Base-by-base conservation (phyloP, 2,888 invertebrate genomes). In the Lasioglossum leucozonium region DNA sequence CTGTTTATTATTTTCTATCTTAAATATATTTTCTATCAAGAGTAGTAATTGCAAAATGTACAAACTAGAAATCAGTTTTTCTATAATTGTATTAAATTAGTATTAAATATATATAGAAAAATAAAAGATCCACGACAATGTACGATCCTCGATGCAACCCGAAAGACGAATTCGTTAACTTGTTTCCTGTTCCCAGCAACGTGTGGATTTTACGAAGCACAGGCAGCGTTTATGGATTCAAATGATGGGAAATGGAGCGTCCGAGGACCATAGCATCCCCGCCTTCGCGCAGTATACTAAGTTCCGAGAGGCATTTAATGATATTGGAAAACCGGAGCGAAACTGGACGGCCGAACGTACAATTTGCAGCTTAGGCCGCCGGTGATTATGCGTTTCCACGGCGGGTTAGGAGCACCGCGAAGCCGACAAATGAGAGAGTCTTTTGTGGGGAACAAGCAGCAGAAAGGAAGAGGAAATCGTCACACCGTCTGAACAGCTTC, bases 391-490 rank as follows among this genome's bases (percentile, higher is more conserved):
- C 67, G 51, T 47, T 72, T 58, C 30, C n/a, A 42, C 34, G 44
- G 6, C 10, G 42, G n/a, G 30, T 30, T n/a, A 42, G 72, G 30
- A 69, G 44, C 69, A 22, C 42, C 22, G 82, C 47, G 62, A 62
- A 42, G 58, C 10, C 65, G 77, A 40, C 62, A 67, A 79, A 69
- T n/a, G 16, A 71, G 40, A 51, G 13, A 42, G 58, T 44, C 13
- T 79, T 72, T 69, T n/a, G 71, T 58, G 58, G 51, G 72, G 72
- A 44, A 55, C 75, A 26, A 34, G 62, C 16, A 42, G 30, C 30
- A 58, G 76, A 51, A 58, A 69, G 84, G 79, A 78, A 75, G 72
- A 74, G 82, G 77, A 82, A 82, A 82, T 76, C 65, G 72, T 82
- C 79, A 30, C 58, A 85, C 72, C 74, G 34, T 58, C 40, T 34